Conservation (phyloP, 2,797 vertebrate genomes). For the Oreochromis mossambicus region DNA sequence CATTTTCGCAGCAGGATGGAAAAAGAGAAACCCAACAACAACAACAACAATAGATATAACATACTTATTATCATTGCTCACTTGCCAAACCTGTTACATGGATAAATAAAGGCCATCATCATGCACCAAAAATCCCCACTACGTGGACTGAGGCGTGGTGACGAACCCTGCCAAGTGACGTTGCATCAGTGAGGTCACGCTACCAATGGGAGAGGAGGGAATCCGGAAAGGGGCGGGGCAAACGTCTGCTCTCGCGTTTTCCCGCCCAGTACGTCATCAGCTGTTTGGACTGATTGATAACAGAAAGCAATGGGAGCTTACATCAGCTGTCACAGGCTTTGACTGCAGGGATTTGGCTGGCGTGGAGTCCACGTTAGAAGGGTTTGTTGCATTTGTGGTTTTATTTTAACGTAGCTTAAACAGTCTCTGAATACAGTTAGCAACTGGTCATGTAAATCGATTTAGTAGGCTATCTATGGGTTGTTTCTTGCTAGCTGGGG, state of each 20-base stretch:
- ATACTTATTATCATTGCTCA: neutral
- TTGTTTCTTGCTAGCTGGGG: neutral
- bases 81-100: neutral
- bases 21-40: neutral
- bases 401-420: neutral
- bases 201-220: conserved; percentile 38
- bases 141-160: conserved; percentile 36
- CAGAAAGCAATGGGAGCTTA: conserved; percentile 39
- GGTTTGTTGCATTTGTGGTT: neutral
- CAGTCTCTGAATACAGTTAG: neutral
- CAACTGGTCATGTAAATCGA: neutral
- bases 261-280: conserved; percentile 52
- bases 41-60: neutral
- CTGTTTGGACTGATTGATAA: conserved; percentile 13
- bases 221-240: neutral
- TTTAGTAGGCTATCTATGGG: neutral
- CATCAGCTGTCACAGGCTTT: conserved; percentile 54
- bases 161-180: neutral
- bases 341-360: conserved; percentile 35
- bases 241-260: conserved; percentile 29
- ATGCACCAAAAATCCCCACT: conserved; percentile 6
- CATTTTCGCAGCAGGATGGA: neutral
- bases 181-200: accelerated
- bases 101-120: neutral
- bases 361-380: conserved; percentile 58